Base-by-base conservation (phyloP, 1,140 invertebrate genomes). In the Sitodiplosis mosellana region DNA sequence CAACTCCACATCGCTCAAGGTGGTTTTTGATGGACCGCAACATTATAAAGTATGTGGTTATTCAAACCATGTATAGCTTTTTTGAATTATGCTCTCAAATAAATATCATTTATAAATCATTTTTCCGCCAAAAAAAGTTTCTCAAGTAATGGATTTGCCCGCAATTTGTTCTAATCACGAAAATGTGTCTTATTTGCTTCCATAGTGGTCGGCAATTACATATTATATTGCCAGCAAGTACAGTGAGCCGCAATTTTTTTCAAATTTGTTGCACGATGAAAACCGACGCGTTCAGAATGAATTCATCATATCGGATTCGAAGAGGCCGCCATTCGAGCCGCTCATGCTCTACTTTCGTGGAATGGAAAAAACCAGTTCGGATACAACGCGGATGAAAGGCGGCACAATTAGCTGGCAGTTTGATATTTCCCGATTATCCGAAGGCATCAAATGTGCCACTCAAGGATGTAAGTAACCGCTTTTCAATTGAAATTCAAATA, bases 271-370 rank as follows among this genome's bases (percentile, higher is more conserved):
- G 27, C 27, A 27, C 10, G 27, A 27, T 27, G 27, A 7, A 14
- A 34, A 38, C 11, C 33, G 10, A 15, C 8, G n/a, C 4, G 36
- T 33, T 11, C 5, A 38, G 21, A 47, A 37, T 37, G 19, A 10
- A 12, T 47, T 47, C 12, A 19, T n/a, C 4, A 14, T 47, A 14
- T 15, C 21, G 10, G 36, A 47, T 38, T 5, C 3, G 14, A 38
- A 54, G 1, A 47, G 61, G 47, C 61, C 61, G 6, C 51, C 56
- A 36, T 62, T 61, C 45, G 51, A 57, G 47, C 61, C 61, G 4
- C 62, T 64, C 43, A 57, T 56, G 7, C 38, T 64, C 11, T 61
- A 61, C 45, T 59, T 59, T 2, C 57, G 62, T 4, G 56, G 52
- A 7, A 53, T 64, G 0, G 49, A 55, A 43, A 43, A 60, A 52